Evolutionary conservation across 1,140 invertebrate genomes (phyloP).

Genomic region (Pachyrhynchus sulphureomaculatus): DNA sequence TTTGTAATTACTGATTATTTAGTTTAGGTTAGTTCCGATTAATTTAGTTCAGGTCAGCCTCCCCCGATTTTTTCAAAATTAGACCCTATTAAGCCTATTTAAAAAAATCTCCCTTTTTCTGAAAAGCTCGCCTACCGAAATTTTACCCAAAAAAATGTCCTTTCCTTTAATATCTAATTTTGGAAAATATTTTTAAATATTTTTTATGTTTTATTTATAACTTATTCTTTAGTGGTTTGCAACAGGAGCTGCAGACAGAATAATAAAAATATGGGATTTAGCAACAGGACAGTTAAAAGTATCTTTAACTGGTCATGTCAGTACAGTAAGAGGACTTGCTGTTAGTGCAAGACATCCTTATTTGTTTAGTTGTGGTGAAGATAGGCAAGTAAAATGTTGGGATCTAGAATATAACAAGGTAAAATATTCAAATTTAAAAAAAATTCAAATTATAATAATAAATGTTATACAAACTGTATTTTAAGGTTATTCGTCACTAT

Average conservation of each 20-base stretch:
- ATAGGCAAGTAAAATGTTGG: constrained; percentile 99
- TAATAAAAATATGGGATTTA: constrained; percentile 99
- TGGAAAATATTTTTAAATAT: too few relatives aligned
- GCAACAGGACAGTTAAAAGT: constrained; percentile 94
- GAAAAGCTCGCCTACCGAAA: too few relatives aligned
- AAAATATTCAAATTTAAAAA: constrained; percentile 13
- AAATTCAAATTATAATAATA: neutral
- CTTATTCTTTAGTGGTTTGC: constrained; percentile 65
- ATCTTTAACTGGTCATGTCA: constrained; percentile 97
- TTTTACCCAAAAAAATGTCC: too few relatives aligned
- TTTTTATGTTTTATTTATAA: too few relatives aligned
- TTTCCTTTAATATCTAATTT: too few relatives aligned
- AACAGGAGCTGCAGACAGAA: constrained; percentile 92
- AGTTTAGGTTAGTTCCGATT: too few relatives aligned
- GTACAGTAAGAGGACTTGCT: constrained; percentile 91
- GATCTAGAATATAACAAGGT: constrained; percentile 99
- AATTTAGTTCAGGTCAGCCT: too few relatives aligned
- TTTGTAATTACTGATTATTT: too few relatives aligned
- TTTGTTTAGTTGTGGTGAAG: constrained; percentile 98
- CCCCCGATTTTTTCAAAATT: too few relatives aligned
- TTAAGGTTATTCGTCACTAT: constrained; percentile 92
- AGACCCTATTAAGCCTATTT: too few relatives aligned
- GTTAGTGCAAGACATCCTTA: constrained; percentile 96
- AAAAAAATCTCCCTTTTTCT: too few relatives aligned
- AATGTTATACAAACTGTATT: neutral